These are phyloP conservation scores for Zosterops borbonicus DNA, from an alignment of 2,113 vertebrate species.

Conservation along the genomic window DNA sequence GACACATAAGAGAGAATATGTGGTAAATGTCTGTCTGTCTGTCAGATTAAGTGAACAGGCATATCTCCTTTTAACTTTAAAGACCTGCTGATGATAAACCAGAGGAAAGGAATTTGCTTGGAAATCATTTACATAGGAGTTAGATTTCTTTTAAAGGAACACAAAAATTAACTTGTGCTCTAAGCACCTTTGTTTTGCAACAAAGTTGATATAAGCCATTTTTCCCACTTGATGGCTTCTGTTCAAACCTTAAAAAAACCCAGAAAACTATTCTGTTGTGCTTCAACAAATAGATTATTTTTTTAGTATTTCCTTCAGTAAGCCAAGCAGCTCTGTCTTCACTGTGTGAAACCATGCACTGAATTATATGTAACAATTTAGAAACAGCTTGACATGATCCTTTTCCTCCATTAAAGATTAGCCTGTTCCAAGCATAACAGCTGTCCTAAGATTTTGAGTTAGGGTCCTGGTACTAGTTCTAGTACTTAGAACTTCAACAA, in stretches of 20 bases:
- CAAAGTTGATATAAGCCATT: background rate
- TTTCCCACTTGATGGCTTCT: background rate
- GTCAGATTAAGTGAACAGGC: background rate
- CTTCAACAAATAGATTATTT: background rate
- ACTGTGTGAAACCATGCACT: background rate
- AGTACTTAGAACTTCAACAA: too few species aligned
- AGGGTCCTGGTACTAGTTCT: background rate
- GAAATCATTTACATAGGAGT: background rate
- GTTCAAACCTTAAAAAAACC: rapidly evolving
- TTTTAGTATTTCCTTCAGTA: background rate
- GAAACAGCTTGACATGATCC: background rate
- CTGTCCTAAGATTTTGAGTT: background rate
- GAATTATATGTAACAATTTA: background rate
- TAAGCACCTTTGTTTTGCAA: background rate
- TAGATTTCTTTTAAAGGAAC: background rate
- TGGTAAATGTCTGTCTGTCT: background rate
- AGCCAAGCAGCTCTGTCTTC: background rate
- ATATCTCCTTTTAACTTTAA: background rate
- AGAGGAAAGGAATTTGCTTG: background rate
- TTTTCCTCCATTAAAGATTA: background rate
- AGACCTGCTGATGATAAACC: background rate
- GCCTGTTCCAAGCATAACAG: background rate
- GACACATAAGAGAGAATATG: background rate
- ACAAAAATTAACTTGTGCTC: background rate
- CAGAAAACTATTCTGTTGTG: background rate